phyloP scores from a whole-genome alignment of 2,888 invertebrate species.

The Electrophaes corylata region DNA sequence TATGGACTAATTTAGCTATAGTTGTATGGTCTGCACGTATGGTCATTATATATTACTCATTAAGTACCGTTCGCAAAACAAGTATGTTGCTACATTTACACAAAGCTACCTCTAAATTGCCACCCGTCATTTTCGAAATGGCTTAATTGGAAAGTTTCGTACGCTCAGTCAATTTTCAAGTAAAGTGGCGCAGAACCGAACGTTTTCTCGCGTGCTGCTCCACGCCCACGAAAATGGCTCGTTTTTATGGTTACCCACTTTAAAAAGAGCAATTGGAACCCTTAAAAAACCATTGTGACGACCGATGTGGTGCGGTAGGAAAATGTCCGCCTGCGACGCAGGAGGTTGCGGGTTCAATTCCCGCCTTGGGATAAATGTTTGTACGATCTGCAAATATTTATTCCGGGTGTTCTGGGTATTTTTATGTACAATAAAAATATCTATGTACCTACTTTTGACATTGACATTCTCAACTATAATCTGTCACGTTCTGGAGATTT shows the following conservation, averaged over 20 bases:
- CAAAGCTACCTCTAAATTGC: conserved; percentile 46
- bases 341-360: too few species aligned
- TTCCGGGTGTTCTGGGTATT: too few species aligned
- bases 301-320: too few species aligned
- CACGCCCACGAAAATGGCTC: conserved; percentile 57
- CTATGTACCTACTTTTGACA: too few species aligned
- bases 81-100: conserved; percentile 48
- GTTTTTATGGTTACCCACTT: conserved; percentile 22
- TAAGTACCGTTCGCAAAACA: conserved; percentile 44
- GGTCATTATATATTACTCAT: conserved; percentile 28
- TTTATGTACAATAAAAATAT: too few species aligned
- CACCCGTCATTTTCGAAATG: conserved; percentile 68
- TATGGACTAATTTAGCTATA: conserved; percentile 13
- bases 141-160: conserved; percentile 79
- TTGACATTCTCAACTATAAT: too few species aligned
- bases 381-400: too few species aligned
- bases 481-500: too few species aligned
- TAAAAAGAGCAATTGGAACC: neutral
- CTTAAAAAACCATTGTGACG: neutral
- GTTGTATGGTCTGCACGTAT: conserved; percentile 28
- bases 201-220: conserved; percentile 70
- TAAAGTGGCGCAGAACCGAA: conserved; percentile 61
- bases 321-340: too few species aligned
- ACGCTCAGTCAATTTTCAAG: conserved; percentile 30
- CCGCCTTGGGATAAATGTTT: too few species aligned